Percentiles rank a stretch among this genome's conserved stretches.
Evolutionary conservation across 2,888 invertebrate genomes (phyloP).

Genomic region (Hermaeophaga mercurialis): DNA sequence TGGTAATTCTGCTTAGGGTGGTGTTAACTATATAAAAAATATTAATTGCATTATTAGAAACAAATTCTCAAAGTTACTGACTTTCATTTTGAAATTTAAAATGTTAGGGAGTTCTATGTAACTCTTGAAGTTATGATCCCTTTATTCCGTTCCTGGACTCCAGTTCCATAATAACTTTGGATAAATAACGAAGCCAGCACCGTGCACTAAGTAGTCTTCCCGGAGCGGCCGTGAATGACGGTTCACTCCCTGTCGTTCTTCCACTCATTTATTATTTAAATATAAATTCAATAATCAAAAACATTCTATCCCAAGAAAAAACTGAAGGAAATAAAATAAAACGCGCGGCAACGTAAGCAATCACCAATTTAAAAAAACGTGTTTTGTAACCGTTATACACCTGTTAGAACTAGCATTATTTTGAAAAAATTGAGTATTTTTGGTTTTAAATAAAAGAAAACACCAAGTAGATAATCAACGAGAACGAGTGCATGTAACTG

Average conservation of each 20-base stretch:
- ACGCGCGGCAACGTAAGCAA: conserved; percentile 2
- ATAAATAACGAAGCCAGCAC: conserved; percentile 19
- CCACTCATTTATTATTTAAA: conserved; percentile 34
- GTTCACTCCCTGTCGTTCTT: conserved; percentile 42
- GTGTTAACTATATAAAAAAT: too few relatives aligned
- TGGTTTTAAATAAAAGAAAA: conserved; percentile 7
- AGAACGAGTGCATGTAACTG: conserved; percentile 19
- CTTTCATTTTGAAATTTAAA: too few relatives aligned
- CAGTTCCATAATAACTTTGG: conserved; percentile 17
- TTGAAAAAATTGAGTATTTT: neutral
- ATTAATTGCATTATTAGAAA: too few relatives aligned
- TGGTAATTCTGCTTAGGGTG: too few relatives aligned
- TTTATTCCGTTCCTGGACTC: conserved; percentile 7
- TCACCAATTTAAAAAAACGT: conserved; percentile 15
- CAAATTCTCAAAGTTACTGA: too few relatives aligned
- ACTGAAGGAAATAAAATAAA: conserved; percentile 31
- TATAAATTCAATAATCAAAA: neutral
- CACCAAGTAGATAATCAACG: conserved; percentile 26
- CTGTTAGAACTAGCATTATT: conserved; percentile 25
- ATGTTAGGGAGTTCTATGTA: neutral
- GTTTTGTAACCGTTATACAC: conserved; percentile 22
- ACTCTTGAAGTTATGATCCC: neutral
- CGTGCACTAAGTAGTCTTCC: conserved; percentile 48
- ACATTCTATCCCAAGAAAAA: conserved; percentile 31
- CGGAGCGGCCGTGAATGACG: conserved; percentile 48